Conservation (phyloP, 1,140 invertebrate genomes). For the Ceratoteleas bidentatus region DNA sequence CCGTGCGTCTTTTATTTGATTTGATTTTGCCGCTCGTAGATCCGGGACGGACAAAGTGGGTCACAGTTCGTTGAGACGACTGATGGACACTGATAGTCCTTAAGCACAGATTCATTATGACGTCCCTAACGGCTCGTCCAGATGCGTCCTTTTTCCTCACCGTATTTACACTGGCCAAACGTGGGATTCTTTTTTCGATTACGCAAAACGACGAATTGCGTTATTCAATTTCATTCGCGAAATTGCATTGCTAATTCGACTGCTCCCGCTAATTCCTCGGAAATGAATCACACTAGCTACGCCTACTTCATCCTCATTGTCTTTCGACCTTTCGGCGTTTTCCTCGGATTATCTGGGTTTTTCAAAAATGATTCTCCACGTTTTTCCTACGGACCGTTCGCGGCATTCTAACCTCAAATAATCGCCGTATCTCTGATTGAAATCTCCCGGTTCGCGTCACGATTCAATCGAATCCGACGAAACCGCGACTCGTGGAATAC, state of each 20-base stretch:
- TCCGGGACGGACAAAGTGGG: constrained; percentile 28
- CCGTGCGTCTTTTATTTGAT: constrained; percentile 28
- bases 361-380: too few relatives aligned
- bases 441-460: too few relatives aligned
- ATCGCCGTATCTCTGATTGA: too few relatives aligned
- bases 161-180: constrained; percentile 7
- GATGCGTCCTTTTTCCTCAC: constrained; percentile 9
- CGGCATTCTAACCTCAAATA: too few relatives aligned
- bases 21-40: constrained; percentile 37
- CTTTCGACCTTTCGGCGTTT: too few relatives aligned
- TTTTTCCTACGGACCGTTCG: too few relatives aligned
- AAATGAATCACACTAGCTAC: too few relatives aligned
- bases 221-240: not conserved
- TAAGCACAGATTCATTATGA: constrained; percentile 18
- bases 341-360: too few relatives aligned
- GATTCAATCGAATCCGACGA: too few relatives aligned
- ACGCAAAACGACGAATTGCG: not conserved
- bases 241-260: too few relatives aligned
- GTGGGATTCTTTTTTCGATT: not conserved
- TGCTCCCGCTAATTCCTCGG: too few relatives aligned
- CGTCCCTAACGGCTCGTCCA: constrained; percentile 17
- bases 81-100: constrained; percentile 35
- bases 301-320: too few relatives aligned
- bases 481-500: constrained; percentile 9
- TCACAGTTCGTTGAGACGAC: constrained; percentile 33